Conservation (phyloP, 2,797 vertebrate species). For the Myripristis jacobus region DNA sequence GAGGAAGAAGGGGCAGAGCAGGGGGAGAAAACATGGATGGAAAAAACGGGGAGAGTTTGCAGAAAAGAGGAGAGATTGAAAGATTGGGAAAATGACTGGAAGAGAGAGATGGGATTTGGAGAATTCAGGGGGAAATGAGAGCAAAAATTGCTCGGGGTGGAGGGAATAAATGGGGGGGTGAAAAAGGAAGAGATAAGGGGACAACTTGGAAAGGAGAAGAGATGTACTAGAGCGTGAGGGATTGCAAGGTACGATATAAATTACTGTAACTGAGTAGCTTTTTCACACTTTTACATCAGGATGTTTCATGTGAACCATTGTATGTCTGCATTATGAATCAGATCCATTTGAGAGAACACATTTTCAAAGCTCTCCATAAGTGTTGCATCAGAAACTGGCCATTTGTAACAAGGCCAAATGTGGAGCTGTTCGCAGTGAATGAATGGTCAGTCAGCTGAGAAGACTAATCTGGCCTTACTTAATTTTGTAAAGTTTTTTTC, state of each 20-base stretch:
- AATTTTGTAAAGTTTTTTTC: no score
- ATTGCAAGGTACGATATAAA: background rate
- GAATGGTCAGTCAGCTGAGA: no score
- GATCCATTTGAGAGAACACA: no score
- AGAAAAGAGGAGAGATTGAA: slow-evolving; percentile 31
- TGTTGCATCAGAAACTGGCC: no score
- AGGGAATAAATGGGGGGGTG: background rate
- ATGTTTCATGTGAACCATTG: no score
- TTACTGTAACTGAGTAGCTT: background rate
- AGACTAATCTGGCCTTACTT: no score
- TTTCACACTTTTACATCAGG: no score
- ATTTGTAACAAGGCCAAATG: no score
- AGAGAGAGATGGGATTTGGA: slow-evolving; percentile 23
- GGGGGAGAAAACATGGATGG: background rate
- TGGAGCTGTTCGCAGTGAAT: no score
- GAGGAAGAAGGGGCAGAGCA: slow-evolving; percentile 14
- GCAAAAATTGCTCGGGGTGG: background rate
- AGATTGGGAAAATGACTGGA: slow-evolving; percentile 25
- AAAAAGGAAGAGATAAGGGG: background rate
- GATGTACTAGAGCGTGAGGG: background rate
- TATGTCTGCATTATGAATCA: no score
- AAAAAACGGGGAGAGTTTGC: slow-evolving; percentile 46
- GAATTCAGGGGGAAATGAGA: background rate
- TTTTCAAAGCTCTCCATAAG: no score
- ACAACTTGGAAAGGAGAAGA: background rate